Conservation (phyloP, 2,888 invertebrate species). For the Heteropelma amictum region DNA sequence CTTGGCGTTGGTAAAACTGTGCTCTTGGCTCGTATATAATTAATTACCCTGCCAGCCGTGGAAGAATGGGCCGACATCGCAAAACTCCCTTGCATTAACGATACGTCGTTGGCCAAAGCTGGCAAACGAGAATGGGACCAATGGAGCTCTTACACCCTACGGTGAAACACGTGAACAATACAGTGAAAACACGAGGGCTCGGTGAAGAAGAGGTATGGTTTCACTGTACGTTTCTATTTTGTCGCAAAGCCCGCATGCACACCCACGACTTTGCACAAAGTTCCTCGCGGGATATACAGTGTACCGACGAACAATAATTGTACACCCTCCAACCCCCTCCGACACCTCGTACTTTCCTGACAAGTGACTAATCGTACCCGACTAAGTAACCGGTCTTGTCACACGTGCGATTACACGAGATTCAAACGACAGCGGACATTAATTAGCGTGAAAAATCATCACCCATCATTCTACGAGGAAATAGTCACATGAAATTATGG, state of each 20-base stretch:
- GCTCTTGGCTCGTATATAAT: conserved; percentile 66
- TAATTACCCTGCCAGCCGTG: conserved; percentile 62
- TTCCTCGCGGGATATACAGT: not conserved
- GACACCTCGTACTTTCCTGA: conserved; percentile 39
- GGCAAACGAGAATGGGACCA: conserved; percentile 17
- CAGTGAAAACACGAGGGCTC: conserved; percentile 4
- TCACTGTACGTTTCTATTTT: conserved; percentile 50
- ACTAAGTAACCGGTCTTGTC: conserved; percentile 51
- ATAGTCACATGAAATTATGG: not conserved
- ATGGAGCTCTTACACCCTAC: conserved; percentile 19
- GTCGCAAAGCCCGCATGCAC: conserved; percentile 1
- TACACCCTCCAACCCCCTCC: not conserved
- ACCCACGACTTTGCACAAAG: conserved; percentile 3
- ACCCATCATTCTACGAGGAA: not conserved
- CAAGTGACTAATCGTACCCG: conserved; percentile 54
- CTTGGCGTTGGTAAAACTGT: conserved; percentile 18
- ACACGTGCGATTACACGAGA: conserved; percentile 44
- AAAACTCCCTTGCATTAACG: conserved; percentile 33
- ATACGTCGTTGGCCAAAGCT: conserved; percentile 23
- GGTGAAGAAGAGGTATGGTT: not conserved
- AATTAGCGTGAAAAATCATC: conserved; percentile 6
- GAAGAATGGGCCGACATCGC: conserved; percentile 35
- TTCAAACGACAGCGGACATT: not conserved
- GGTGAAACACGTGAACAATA: conserved; percentile 3
- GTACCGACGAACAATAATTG: conserved; percentile 9